Evolutionary conservation across 2,797 vertebrate species (phyloP).

Genomic region (Malurus leucopterus): DNA sequence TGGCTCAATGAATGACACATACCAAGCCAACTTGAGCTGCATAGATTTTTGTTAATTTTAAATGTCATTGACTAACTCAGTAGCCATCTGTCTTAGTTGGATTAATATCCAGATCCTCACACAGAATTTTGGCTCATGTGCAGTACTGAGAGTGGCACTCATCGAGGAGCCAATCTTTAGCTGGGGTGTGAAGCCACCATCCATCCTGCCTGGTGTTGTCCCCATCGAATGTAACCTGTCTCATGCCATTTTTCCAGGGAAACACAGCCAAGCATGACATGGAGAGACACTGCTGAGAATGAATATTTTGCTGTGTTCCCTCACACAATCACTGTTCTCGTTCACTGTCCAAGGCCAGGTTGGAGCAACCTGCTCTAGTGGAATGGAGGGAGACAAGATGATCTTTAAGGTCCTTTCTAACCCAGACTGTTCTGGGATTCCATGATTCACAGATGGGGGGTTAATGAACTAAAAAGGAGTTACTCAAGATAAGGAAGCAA

Average conservation of each 20-base stretch:
- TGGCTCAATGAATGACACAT: not conserved
- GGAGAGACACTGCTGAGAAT: not conserved
- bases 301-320: not conserved
- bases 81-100: not conserved
- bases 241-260: not conserved
- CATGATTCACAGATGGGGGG: not conserved
- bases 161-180: not conserved
- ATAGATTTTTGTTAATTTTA: not conserved
- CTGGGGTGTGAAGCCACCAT: not conserved
- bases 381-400: not conserved
- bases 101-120: not conserved
- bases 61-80: not conserved
- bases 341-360: not conserved
- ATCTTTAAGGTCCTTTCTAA: not conserved
- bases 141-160: not conserved
- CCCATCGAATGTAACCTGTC: not conserved
- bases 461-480: not conserved
- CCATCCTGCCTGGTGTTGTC: not conserved
- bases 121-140: not conserved
- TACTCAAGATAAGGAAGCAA: not conserved
- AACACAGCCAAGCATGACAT: not conserved
- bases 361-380: not conserved
- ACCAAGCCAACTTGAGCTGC: not conserved
- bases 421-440: not conserved
- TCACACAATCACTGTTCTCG: not conserved